Base-by-base conservation (phyloP, 35 echinoderm and acorn worm species). In the Anneissia japonica region DNA sequence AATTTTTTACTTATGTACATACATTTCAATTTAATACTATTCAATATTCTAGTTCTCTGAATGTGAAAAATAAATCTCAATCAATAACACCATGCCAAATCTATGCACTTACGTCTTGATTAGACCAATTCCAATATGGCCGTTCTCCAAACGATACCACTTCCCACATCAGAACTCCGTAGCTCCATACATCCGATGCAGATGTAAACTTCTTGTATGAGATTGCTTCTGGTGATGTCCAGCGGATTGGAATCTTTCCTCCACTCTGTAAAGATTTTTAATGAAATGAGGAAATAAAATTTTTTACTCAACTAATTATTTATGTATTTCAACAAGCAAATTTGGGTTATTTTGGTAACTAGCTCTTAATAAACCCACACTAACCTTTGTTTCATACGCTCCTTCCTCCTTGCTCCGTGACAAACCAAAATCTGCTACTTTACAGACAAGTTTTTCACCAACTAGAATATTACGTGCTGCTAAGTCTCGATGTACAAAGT, bases 51-150 rank as follows among this genome's bases (percentile, higher is more conserved):
- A 14, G 40, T 14, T 43, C 40, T 6, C 4, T 14, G 14, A 43
- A 43, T 6, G 14, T 43, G 14, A 43, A 43, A 6, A 43, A 43
- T 6, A 43, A 14, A 43, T 14, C 40, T 43, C 40, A 43, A 43
- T 43, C 40, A 4, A 6, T 43, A 43, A 43, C 14, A 43, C 26
- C 26, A 75, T 26, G 26, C 51, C 2, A 64, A 9, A 81, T 39
- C 35, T 21, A 40, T n/a, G n/a, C n/a, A 81, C 79, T 11, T 40
- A 81, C 79, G 40, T 81, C 79, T 81, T 39, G 35, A 39, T 81
- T 81, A 11, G 79, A 81, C 79, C 79, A 81, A 39, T 81, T 81
- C 79, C 79, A 81, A 81, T 81, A 81, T 37, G 79, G 79, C 38
- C 79, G 38, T 81, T 81, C 79, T 30, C 79, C 79, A 81, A 23